phyloP scores from a whole-genome alignment of 2,888 invertebrate species.

The Pheosia gnoma region DNA sequence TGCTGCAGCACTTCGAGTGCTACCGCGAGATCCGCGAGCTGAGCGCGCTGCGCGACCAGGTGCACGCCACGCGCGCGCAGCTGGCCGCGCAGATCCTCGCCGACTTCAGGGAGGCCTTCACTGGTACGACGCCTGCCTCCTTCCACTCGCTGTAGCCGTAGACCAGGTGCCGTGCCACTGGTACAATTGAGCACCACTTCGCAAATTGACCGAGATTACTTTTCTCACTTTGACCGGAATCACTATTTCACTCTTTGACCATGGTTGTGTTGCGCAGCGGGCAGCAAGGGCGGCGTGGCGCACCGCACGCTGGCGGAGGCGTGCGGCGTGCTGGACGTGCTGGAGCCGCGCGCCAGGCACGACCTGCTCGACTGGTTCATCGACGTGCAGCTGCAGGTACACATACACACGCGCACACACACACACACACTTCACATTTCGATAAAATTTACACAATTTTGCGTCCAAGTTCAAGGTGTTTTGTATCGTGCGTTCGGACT shows the following conservation, averaged over 20 bases:
- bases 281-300: constrained; percentile 58
- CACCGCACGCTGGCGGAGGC: constrained; percentile 68
- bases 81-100: constrained; percentile 94
- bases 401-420: too few species aligned
- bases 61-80: constrained; percentile 89
- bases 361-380: constrained; percentile 97
- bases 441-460: too few species aligned
- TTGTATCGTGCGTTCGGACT: too few species aligned
- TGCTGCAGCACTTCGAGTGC: constrained; percentile 96
- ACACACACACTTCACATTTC: too few species aligned
- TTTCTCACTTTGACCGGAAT: too few species aligned
- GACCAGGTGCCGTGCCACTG: too few species aligned
- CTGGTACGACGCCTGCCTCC: constrained; percentile 77
- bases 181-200: too few species aligned
- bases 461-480: too few species aligned
- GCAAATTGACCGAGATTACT: too few species aligned
- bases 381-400: constrained; percentile 88
- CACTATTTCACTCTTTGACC: too few species aligned
- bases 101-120: constrained; percentile 95
- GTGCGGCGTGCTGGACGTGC: constrained; percentile 67
- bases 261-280: constrained; percentile 37
- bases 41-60: constrained; percentile 92
- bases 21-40: constrained; percentile 97
- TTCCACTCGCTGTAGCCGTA: too few species aligned
- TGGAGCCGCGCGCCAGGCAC: constrained; percentile 93